phyloP scores from a whole-genome alignment of 2,888 invertebrate species.

The Drosophila picticornis region DNA sequence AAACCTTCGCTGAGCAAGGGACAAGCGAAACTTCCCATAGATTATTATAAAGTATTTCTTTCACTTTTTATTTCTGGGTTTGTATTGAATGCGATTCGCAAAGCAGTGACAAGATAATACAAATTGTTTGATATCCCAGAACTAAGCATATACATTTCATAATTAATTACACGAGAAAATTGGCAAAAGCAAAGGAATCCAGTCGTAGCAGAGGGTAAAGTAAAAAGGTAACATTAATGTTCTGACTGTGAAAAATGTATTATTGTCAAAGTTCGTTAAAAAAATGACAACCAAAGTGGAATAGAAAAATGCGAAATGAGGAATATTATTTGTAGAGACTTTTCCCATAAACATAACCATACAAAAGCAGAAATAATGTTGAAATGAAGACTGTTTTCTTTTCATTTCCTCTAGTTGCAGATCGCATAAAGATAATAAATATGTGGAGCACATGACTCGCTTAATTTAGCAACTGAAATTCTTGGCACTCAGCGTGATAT shows the following conservation, averaged over 20 bases:
- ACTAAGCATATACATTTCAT: not conserved
- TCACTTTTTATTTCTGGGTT: not conserved
- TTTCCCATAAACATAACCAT: not conserved
- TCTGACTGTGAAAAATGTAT: not conserved
- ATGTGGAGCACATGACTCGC: conserved; percentile 16
- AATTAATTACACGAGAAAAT: conserved; percentile 5
- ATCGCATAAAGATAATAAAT: conserved; percentile 32
- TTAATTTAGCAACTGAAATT: conserved; percentile 32
- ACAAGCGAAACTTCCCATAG: conserved; percentile 6
- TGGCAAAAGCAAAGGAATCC: not conserved
- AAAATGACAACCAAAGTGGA: not conserved
- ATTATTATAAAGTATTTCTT: not conserved
- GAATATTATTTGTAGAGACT: not conserved
- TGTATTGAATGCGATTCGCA: conserved; percentile 5
- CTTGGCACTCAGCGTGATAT: conserved; percentile 36
- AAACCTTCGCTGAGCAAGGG: conserved; percentile 7
- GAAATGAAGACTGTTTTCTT: not conserved
- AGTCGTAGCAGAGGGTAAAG: not conserved
- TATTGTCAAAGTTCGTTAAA: not conserved
- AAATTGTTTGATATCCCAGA: not conserved
- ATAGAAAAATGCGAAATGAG: not conserved
- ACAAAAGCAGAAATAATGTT: not conserved
- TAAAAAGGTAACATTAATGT: not conserved
- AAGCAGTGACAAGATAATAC: conserved; percentile 16
- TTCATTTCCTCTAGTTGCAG: not conserved